Percentiles rank a stretch among this genome's conserved stretches.
Evolutionary conservation across 2,797 vertebrate genomes (phyloP).

Genomic region (Ceyx erithaca): DNA sequence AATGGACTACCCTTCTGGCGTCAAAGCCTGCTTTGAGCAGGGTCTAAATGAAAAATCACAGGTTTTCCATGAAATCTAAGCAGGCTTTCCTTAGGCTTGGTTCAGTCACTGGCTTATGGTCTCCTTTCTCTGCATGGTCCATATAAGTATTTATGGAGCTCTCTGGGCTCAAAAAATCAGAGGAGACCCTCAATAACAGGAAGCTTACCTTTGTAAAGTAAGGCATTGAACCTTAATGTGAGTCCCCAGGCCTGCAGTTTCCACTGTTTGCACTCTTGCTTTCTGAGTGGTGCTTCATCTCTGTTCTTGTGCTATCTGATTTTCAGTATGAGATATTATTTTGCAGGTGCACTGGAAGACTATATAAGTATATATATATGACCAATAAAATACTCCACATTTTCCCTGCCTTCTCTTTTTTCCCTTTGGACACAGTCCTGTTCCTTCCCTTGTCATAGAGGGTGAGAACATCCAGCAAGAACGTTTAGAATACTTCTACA

Average conservation of each 20-base stretch:
- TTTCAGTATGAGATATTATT: background rate
- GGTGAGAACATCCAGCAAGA: background rate
- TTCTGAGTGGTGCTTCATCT: background rate
- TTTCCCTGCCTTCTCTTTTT: background rate
- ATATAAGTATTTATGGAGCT: accelerated
- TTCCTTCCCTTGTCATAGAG: background rate
- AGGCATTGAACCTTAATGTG: background rate
- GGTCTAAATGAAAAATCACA: too few relatives aligned
- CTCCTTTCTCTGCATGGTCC: accelerated
- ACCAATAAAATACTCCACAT: background rate
- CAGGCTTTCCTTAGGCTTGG: background rate
- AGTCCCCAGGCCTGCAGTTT: background rate
- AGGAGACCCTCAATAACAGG: background rate
- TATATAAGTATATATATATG: background rate
- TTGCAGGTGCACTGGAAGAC: background rate
- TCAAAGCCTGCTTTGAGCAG: background rate
- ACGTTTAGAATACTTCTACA: background rate
- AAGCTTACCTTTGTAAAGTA: accelerated
- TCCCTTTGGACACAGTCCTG: background rate
- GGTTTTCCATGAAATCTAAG: background rate
- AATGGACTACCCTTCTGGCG: background rate
- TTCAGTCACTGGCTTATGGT: background rate
- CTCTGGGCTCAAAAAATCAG: background rate
- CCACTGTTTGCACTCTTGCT: background rate
- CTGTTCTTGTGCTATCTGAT: background rate